Base-by-base conservation (phyloP, 2,113 vertebrate genomes). In the Myrmecobius fasciatus region DNA sequence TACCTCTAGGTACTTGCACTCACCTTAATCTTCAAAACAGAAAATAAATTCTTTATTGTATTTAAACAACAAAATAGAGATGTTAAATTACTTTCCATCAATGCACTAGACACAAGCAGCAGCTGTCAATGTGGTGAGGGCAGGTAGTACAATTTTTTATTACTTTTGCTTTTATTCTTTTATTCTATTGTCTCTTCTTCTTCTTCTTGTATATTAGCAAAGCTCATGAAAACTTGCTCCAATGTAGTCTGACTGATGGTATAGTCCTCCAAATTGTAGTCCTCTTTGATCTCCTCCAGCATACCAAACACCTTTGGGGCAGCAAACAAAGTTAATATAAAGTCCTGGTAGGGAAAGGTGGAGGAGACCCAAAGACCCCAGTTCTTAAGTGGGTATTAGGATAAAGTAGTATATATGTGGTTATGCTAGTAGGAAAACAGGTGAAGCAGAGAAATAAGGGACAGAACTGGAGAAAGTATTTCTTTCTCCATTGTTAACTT, bases 141-240 rank as follows among this genome's bases (percentile, higher is more conserved):
- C 93, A 56, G 90, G 11, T 25, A 6, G 36, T 54, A 52, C 5
- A 56, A 75, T 89, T 91, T 93, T 46, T 98, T 91, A 94, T 26
- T 89, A 47, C 46, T 67, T 67, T 31, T 53, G 43, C 8, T 56
- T 91, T 24, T 49, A 6, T 6, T 83, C n/a, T 67, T 67, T 67
- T 12, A 36, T 48, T 11, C n/a, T 90, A 51, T 51, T 10, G 49
- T 51, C 11, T 0, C 83, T 48, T 48, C 46, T 90, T 0, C 83
- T 91, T 7, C 9, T 25, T 95, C 90, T 9, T 92, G 10, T 43
- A 25, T 3, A 22, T 52, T 53, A n/a, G 99, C 99, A 96, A 99
- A 99, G 98, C 98, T 99, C 98, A 99, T 99, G 98, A 99, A 99
- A 92, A 99, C 99, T 96, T 99, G 99, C 98, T 99, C 99, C 98